phyloP scores from a whole-genome alignment of 2,113 vertebrate species.

The Prietella phreatophila region DNA sequence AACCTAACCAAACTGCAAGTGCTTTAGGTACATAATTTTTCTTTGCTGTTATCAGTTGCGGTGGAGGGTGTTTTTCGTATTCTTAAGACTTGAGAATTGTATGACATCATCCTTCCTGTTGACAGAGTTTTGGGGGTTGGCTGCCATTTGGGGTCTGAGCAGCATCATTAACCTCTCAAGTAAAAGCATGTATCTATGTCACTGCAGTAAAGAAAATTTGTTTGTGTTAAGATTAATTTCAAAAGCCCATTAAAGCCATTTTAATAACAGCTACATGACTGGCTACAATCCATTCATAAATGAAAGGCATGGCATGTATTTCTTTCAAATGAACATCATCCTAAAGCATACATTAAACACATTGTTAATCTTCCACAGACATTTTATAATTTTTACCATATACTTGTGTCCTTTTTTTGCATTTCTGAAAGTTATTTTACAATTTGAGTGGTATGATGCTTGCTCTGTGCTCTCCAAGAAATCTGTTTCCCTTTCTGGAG shows the following conservation, averaged over 20 bases:
- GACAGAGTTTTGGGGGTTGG: conserved; percentile 20
- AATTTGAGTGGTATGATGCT: background rate
- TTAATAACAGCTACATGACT: background rate
- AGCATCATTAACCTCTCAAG: background rate
- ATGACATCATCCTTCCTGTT: conserved; percentile 38
- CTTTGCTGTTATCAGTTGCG: background rate
- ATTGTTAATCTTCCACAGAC: background rate
- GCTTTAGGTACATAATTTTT: background rate
- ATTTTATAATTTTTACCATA: background rate
- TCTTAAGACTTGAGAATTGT: background rate
- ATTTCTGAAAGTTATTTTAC: background rate
- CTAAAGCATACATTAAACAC: background rate
- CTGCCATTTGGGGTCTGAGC: conserved; percentile 5
- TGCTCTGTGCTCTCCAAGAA: background rate
- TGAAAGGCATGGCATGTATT: background rate
- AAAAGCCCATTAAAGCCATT: background rate
- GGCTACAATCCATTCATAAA: background rate
- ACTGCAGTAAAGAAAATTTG: background rate
- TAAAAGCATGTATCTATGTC: background rate
- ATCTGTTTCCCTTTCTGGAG: background rate
- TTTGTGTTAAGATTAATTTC: background rate
- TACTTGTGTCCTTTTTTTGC: background rate
- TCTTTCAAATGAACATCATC: background rate
- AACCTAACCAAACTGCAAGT: background rate
- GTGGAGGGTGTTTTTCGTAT: background rate